phyloP scores from a whole-genome alignment of 2,888 invertebrate species.

The Halictus ligatus region DNA sequence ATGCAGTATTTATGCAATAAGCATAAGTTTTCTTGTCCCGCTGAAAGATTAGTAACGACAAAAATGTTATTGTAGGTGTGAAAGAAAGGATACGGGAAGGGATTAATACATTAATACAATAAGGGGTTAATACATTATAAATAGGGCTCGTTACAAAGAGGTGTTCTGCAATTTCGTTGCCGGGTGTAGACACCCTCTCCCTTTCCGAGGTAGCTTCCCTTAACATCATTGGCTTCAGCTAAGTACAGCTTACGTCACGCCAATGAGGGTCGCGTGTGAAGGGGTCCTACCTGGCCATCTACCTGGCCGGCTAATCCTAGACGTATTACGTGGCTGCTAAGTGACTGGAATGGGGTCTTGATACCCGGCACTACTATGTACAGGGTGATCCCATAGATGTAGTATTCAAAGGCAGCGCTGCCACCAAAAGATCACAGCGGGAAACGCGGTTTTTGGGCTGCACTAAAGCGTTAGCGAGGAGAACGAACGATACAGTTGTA shows the following conservation, averaged over 20 bases:
- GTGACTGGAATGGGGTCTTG: conserved; percentile 1
- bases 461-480: too few relatives aligned
- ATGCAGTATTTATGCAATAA: too few relatives aligned
- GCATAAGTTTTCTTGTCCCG: too few relatives aligned
- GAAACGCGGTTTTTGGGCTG: too few relatives aligned
- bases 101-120: too few relatives aligned
- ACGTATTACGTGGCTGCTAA: not conserved
- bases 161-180: not conserved
- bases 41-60: too few relatives aligned
- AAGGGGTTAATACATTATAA: not conserved
- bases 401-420: not conserved
- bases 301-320: not conserved
- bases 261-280: not conserved
- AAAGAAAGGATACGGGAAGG: not conserved
- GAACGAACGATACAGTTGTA: too few relatives aligned
- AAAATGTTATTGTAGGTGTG: not conserved
- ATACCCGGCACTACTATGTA: too few relatives aligned
- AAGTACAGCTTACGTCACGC: not conserved
- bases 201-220: not conserved
- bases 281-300: not conserved
- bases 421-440: not conserved
- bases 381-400: not conserved
- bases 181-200: not conserved
- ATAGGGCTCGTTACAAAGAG: not conserved
- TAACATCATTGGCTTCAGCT: not conserved